Evolutionary conservation across 2,888 invertebrate genomes (phyloP).

Genomic region (Watsonalla cultraria): DNA sequence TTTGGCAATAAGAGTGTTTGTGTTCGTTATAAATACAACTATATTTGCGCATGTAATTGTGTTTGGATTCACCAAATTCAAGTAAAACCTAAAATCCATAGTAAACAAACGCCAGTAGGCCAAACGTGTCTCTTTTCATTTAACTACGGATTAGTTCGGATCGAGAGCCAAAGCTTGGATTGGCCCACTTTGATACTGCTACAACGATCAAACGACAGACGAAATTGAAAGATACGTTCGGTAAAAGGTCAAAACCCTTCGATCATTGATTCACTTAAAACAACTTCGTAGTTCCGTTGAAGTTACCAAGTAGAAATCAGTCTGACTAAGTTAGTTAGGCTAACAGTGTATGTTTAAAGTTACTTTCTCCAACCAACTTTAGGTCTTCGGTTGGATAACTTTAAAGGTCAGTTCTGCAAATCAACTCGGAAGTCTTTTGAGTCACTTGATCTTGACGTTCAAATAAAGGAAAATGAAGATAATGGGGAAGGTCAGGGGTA

Average conservation of each 20-base stretch:
- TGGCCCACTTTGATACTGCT: slow-evolving; percentile 19
- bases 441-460: too few species aligned
- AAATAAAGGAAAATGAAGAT: too few species aligned
- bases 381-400: not conserved
- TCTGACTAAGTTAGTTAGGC: not conserved
- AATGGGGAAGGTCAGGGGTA: too few species aligned
- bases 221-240: slow-evolving; percentile 11
- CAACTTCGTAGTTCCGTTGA: slow-evolving; percentile 4
- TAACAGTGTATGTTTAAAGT: slow-evolving; percentile 6
- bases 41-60: too few species aligned
- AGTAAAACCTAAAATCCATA: not conserved
- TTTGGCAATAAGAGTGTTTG: too few species aligned
- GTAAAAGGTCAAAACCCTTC: not conserved
- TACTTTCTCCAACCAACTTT: not conserved
- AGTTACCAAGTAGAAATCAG: slow-evolving; percentile 8
- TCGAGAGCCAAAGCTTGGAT: slow-evolving; percentile 9
- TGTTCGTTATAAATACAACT: too few species aligned
- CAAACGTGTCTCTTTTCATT: slow-evolving; percentile 7
- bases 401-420: not conserved
- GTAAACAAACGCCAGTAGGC: not conserved
- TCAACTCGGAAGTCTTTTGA: too few species aligned
- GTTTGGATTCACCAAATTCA: too few species aligned
- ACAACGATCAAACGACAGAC: not conserved
- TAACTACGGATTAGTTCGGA: slow-evolving; percentile 14
- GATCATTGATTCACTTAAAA: not conserved